Percentiles rank a stretch among this genome's conserved stretches.
Conservation (phyloP, 2,888 invertebrate genomes). For the Eudasyphora cyanicolor region DNA sequence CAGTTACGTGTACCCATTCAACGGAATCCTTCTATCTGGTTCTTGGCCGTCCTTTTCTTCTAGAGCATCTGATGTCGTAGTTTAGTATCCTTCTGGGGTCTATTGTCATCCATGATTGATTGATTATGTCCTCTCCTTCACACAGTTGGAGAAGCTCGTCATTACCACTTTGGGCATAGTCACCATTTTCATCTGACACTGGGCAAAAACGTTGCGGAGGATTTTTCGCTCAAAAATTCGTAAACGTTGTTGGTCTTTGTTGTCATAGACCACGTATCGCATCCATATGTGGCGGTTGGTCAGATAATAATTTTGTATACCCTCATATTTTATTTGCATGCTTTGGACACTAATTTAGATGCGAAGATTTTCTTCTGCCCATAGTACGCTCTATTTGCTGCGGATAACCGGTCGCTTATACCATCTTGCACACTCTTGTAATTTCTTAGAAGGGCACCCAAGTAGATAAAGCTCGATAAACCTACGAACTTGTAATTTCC, state of each 20-base stretch:
- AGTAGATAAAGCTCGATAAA: neutral
- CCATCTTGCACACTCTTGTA: neutral
- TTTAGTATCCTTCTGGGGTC: too few species aligned
- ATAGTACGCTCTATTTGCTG: neutral
- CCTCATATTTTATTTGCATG: neutral
- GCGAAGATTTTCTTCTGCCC: neutral
- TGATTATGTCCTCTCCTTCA: neutral
- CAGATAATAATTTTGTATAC: neutral
- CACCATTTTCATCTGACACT: neutral
- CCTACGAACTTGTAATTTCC: neutral
- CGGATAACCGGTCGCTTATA: neutral
- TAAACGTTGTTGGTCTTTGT: too few species aligned
- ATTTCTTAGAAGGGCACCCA: neutral
- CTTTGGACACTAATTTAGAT: too few species aligned
- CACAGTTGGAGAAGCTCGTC: neutral
- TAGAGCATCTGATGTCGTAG: too few species aligned
- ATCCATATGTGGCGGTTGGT: neutral
- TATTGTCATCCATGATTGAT: too few species aligned
- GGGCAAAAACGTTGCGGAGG: neutral
- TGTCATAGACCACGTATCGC: neutral
- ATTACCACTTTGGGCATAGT: neutral
- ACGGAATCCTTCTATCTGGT: too few species aligned
- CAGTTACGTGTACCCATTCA: too few species aligned
- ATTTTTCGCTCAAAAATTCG: neutral
- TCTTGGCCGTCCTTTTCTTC: too few species aligned